Base-by-base conservation (phyloP, 2,113 vertebrate species). In the Poeciliopsis turrubarensis region DNA sequence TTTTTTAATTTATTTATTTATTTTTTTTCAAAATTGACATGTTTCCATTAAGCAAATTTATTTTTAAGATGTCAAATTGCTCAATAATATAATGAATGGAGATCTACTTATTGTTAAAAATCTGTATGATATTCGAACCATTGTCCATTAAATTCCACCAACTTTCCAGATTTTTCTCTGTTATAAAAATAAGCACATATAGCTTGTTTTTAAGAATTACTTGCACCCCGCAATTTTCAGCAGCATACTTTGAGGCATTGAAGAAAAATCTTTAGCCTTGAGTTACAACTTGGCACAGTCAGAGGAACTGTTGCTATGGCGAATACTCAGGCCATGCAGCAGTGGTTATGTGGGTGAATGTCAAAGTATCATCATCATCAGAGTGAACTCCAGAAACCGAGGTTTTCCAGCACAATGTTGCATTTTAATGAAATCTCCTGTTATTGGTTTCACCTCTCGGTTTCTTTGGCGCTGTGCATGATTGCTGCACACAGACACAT, bases 401-500 rank as follows among this genome's bases (percentile, higher is more conserved):
- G 31, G 68, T 70, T 70, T 70, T 32, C 7, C 7, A 13, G 25
- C 30, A 34, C 9, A 70, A 12, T 54, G n/a, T 37, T 17, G 22
- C 54, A 60, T 70, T 70, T 54, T 57, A 70, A 34, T 69, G 29
- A 31, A 57, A 34, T 54, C 44, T 47, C 15, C 44, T 47, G 17
- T 30, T 68, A 29, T 54, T 60, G 25, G n/a, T 12, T 57, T 39
- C 30, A 37, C 51, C 25, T 70, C 51, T 15, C 22, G 4, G 17
- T 47, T 68, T 10, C n/a, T 19, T 51, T 51, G 47, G 11, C 3
- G 68, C 8, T 3, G 30, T 26, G 30, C 47, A 22, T 70, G 44
- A 69, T 54, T 29, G 5, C 1, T 54, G 44, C 44, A 70, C n/a
- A 62, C 34, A 1, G 68, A 66, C 37, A 19, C 62, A 67, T 60